Evolutionary conservation across 2,113 vertebrate genomes (phyloP), one percentile per base, ranked within the genome.

Genomic region (Ondatra zibethicus): DNA sequence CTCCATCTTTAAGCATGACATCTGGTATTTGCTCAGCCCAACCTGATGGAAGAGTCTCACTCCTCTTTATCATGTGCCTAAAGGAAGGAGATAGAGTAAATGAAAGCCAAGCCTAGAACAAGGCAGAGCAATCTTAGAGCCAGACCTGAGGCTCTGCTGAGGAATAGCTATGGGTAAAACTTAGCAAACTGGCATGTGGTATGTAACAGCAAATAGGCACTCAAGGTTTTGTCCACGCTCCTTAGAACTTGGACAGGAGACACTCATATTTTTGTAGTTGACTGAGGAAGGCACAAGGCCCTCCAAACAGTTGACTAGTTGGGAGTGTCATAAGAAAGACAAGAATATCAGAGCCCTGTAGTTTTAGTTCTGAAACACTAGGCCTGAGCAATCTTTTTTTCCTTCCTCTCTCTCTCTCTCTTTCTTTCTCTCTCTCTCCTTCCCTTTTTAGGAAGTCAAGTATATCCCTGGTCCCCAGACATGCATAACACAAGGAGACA

Each of bases 1-100:
- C n/a, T 12, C 0, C 8, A 52, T 93, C 89, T 96, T 95, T 80
- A 89, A 96, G 89, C 52, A 27, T 80, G 29, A 77, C 93, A 68
- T 88, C 86, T 89, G 75, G 91, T 92, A 65, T 66, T 95, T 63
- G 73, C 88, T 63, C 47, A 87, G 52, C 75, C 92, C 92, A 92
- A 96, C 45, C 36, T 47, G 36, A 39, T 25, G 1, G 23, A 65
- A 70, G 61, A 95, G 47, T 93, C 61, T 70, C 92, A 25, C 33
- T 82, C 42, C 55, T 66, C 45, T 55, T 92, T 76, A 97, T 82
- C 39, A 95, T 75, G 72, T 45, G 92, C 39, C 47, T 94, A 91
- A 87, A 96, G 84, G 90, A 85, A 93, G 50, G 61, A 96, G 63
- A 78, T 6, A 50, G 92, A 61, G 89, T 94, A 47, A 84, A 0